Evolutionary conservation across 2,113 vertebrate species (phyloP), one percentile per base, ranked within the genome.

Genomic region (Cyprinodon brontotheroides): DNA sequence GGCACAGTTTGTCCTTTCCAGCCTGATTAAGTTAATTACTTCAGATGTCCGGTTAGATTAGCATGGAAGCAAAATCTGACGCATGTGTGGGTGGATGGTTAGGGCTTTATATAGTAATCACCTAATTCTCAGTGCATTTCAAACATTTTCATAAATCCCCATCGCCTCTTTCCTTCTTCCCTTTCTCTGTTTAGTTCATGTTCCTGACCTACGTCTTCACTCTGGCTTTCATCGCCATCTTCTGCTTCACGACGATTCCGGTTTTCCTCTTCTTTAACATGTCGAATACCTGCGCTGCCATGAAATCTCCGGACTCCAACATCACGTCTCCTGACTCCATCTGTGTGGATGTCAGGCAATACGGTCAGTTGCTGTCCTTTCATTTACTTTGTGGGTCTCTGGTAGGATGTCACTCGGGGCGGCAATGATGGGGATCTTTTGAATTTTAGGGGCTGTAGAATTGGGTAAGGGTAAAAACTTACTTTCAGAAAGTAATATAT

Each of bases 201-300:
- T 96, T 98, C 93, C 96, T 99, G 91, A 99, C 97, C 86, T 99
- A 99, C 53, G 94, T 99, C 85, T 94, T 99, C 59, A 94, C 95
- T 69, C 94, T 99, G 92, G 95, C 94, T 89, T 99, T 98, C 95
- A 95, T 99, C 4, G 96, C 96, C 11, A 97, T 99, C 83, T 98
- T 99, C 7, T 97, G 97, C 81, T 98, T 99, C 93, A 98, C 97
- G 0, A 96, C 97, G 1, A 96, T 99, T 86, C 98, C 98, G 0
- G 97, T 99, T 76, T 98, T 97, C 74, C 96, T 99, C 92, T 98
- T 98, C 91, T 98, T 97, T 85, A 99, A 98, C 94, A 97, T 99
- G 91, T 98, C 97, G 96, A 97, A 92, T 61, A 96, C 96, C 59
- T 99, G 97, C 15, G 95, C 96, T 66, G 96, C 95, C 92, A 95